Conservation (phyloP, 2,888 invertebrate genomes). For the Pimpla rufipes region DNA sequence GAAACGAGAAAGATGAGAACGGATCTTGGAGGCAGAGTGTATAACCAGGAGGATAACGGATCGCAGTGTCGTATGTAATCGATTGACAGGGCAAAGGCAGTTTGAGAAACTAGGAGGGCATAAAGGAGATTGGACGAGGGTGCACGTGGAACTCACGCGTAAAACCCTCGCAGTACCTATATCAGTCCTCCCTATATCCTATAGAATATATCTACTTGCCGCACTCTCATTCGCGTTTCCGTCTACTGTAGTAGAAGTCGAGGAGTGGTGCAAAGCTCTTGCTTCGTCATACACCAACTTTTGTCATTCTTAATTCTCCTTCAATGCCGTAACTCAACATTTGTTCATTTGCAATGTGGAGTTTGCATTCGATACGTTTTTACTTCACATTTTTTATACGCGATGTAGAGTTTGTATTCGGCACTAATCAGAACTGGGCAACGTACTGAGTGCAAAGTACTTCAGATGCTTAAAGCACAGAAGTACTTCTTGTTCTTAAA, state of each 20-base stretch:
- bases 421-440: no score
- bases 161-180: conserved; percentile 73
- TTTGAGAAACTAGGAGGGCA: conserved; percentile 79
- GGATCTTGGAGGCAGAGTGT: conserved; percentile 60
- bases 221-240: conserved; percentile 45
- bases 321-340: no score
- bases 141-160: conserved; percentile 68
- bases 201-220: conserved; percentile 43
- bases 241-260: conserved; percentile 1
- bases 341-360: no score
- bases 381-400: no score
- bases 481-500: no score
- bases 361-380: not conserved
- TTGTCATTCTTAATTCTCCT: not conserved
- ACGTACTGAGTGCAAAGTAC: no score
- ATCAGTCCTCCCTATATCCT: conserved; percentile 51
- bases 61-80: conserved; percentile 75
- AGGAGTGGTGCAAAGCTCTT: not conserved
- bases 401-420: no score
- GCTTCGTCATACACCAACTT: not conserved
- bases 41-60: conserved; percentile 75
- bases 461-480: no score
- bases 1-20: conserved; percentile 49
- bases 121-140: conserved; percentile 82
- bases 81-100: conserved; percentile 79